These are phyloP conservation scores for Ctenosaura bakeri DNA, from an alignment of 2,797 vertebrate genomes.

Conservation along the genomic window DNA sequence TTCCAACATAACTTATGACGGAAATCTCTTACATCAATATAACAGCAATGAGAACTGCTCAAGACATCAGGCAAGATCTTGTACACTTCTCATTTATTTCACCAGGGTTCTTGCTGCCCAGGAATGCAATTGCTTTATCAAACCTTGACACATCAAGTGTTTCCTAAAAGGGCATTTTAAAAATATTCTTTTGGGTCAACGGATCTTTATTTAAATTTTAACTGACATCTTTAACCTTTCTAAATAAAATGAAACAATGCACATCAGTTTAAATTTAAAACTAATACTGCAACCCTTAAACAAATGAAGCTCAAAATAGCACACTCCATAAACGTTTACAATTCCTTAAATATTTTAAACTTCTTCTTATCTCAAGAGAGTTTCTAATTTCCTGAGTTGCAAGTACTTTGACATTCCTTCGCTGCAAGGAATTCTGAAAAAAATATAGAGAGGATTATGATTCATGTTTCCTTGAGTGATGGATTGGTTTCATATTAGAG, in stretches of 20 bases:
- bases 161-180: constrained; percentile 11
- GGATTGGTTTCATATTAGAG: constrained; percentile 38
- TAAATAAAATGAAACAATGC: constrained; percentile 55
- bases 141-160: background rate
- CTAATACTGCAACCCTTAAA: constrained; percentile 45
- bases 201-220: constrained; percentile 44
- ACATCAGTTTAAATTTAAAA: constrained; percentile 28
- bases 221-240: constrained; percentile 53
- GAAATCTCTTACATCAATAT: background rate
- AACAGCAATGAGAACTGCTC: background rate
- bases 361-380: constrained; percentile 52
- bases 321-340: constrained; percentile 52
- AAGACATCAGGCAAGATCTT: background rate
- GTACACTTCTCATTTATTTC: background rate
- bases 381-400: constrained; percentile 68
- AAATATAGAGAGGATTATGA: constrained; percentile 45
- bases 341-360: constrained; percentile 52
- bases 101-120: background rate
- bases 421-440: constrained; percentile 54
- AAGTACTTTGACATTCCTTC: constrained; percentile 46
- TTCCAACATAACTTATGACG: background rate
- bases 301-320: constrained; percentile 57
- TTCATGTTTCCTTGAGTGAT: background rate
- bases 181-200: constrained; percentile 36
- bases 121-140: constrained; percentile 21